Base-by-base conservation (phyloP, 2,113 vertebrate genomes). In the Stigmatopora argus region DNA sequence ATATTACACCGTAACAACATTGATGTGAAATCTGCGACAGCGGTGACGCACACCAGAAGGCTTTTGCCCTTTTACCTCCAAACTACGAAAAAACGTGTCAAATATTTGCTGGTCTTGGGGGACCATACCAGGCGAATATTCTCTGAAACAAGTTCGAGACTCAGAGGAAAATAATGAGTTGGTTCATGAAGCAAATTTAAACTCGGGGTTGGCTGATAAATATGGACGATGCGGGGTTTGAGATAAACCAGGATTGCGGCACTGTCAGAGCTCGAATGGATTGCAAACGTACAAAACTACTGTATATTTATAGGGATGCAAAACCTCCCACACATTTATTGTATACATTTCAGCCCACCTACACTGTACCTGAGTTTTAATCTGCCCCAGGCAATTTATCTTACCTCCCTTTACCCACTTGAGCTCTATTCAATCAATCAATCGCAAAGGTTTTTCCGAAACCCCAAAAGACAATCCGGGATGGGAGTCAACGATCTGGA, bases 281-380 rank as follows among this genome's bases (percentile, higher is more conserved):
- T 21, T 44, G 35, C 35, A 60, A 41, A 21, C 35, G 66, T 38
- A 46, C 49, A 56, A 31, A 49, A 46, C 47, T 56, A 31, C 15
- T 5, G 21, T 19, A 44, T 21, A 65, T 56, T 41, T 64, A n/a
- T 13, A n/a, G 41, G 17, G 13, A 18, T 44, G 18, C 58, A 12
- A 73, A 35, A 41, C 67, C 63, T 62, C 67, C 63, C 46, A 17
- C 23, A 15, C 44, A 62, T 15, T 41, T 19, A 41, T 41, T 60
- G 35, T 44, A 21, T 13, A 48, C 0, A 48, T 48, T 35, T 66
- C 41, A 65, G 60, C 65, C 72, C 65, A 79, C 69, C 72, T 75
- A 68, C 71, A 70, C 64, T 67, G 57, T 65, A 75, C 70, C 70
- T 68, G 66, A 65, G 51, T 65, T 69, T 79, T 79, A 58, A 72